These are phyloP conservation scores for Pipistrellus nathusii DNA, from an alignment of 2,797 vertebrate genomes.

Conservation along the genomic window DNA sequence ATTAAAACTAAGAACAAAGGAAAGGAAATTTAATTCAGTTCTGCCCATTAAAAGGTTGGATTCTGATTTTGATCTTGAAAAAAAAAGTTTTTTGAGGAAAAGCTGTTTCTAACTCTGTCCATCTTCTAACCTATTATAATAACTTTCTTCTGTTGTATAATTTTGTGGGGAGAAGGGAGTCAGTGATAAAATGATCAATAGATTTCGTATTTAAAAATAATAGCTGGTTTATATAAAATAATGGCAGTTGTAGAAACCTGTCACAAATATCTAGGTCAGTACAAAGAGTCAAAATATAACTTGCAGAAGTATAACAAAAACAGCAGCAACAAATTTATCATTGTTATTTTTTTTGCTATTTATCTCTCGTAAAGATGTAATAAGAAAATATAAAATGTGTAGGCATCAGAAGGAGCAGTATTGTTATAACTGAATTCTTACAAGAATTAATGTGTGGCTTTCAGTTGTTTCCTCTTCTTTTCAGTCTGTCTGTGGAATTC, in stretches of 20 bases:
- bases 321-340: not conserved
- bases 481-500: not conserved
- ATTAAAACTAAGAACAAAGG: slow-evolving; percentile 75
- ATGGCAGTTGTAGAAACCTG: slow-evolving; percentile 23
- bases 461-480: not conserved
- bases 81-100: slow-evolving; percentile 23
- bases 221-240: slow-evolving; percentile 58
- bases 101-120: slow-evolving; percentile 49
- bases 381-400: slow-evolving; percentile 27
- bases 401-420: not conserved
- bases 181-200: slow-evolving; percentile 9
- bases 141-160: slow-evolving; percentile 25
- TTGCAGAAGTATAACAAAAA: not conserved
- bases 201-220: slow-evolving; percentile 55
- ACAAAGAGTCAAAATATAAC: not conserved
- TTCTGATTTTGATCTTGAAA: slow-evolving; percentile 72
- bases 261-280: slow-evolving; percentile 47
- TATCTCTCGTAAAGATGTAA: not conserved
- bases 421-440: not conserved
- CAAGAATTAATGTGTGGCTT: not conserved
- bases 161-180: not conserved
- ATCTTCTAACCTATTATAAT: slow-evolving; percentile 30
- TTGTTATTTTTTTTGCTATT: not conserved
- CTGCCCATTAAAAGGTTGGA: slow-evolving; percentile 55
- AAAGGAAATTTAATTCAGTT: slow-evolving; percentile 72